These are phyloP conservation scores for Erithacus rubecula DNA, from an alignment of 2,797 vertebrate genomes.

Conservation along the genomic window DNA sequence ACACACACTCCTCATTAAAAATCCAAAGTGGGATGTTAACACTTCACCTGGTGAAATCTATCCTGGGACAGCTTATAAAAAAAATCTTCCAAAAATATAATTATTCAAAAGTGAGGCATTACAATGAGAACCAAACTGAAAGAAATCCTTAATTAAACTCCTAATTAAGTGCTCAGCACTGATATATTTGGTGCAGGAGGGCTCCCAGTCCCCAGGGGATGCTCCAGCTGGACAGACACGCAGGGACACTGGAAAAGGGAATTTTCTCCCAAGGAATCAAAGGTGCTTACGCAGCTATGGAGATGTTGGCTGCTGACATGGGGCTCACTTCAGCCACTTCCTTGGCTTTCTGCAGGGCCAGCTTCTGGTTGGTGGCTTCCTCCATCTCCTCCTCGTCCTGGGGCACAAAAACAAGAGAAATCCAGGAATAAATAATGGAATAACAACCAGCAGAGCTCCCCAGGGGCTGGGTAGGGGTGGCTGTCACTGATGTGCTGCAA, in stretches of 20 bases:
- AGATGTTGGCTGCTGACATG: conserved; percentile 92
- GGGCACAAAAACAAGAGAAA: background rate
- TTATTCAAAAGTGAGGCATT: background rate
- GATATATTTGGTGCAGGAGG: background rate
- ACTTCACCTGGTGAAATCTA: conserved; percentile 16
- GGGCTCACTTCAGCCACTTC: conserved; percentile 98
- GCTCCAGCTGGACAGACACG: background rate
- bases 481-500: rapidly evolving
- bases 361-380: conserved; percentile 93
- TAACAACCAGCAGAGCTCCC: background rate
- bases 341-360: conserved; percentile 93
- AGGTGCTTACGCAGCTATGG: conserved; percentile 91
- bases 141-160: background rate
- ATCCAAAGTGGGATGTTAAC: background rate
- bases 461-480: rapidly evolving
- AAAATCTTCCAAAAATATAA: background rate
- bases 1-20: background rate
- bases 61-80: background rate
- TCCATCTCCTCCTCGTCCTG: conserved; percentile 98
- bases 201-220: rapidly evolving
- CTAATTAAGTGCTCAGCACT: rapidly evolving
- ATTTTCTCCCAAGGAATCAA: background rate
- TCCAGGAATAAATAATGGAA: background rate
- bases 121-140: background rate
- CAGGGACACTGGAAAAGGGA: background rate